A percentile compares a stretch with the other conserved stretches of the same genome.
Conservation (phyloP, 1,140 invertebrate genomes). For the Ephestia elutella region DNA sequence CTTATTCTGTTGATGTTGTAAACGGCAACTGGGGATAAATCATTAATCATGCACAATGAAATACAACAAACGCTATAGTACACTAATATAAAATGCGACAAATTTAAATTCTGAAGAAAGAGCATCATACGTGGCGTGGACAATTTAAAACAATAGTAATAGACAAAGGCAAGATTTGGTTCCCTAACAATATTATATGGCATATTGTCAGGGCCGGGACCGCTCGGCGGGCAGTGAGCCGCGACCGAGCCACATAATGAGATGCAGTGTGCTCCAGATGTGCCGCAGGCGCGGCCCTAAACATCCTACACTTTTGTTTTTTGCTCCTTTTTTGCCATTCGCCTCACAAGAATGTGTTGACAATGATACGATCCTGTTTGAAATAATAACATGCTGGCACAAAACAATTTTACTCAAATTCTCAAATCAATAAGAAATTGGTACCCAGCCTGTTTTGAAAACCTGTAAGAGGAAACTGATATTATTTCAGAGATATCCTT, state of each 20-base stretch:
- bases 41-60: too few relatives aligned
- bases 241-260: conserved; percentile 62
- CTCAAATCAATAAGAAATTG: not conserved
- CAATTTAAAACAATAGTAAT: not conserved
- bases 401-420: not conserved
- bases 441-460: not conserved
- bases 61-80: too few relatives aligned
- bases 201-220: conserved; percentile 8
- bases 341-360: conserved; percentile 35
- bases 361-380: conserved; percentile 28
- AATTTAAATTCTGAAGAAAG: too few relatives aligned
- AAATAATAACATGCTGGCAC: not conserved
- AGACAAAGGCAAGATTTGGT: not conserved
- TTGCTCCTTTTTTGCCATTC: conserved; percentile 45
- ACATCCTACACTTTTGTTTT: conserved; percentile 50
- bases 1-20: too few relatives aligned
- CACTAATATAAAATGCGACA: too few relatives aligned
- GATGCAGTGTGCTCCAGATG: conserved; percentile 69
- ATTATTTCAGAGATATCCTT: not conserved
- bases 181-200: conserved; percentile 2
- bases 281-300: conserved; percentile 61
- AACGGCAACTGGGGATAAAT: too few relatives aligned
- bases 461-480: not conserved
- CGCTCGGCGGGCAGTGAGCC: conserved; percentile 35
- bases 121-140: too few relatives aligned